Base-by-base conservation (phyloP, 2,113 vertebrate species). In the Fukomys damarensis region DNA sequence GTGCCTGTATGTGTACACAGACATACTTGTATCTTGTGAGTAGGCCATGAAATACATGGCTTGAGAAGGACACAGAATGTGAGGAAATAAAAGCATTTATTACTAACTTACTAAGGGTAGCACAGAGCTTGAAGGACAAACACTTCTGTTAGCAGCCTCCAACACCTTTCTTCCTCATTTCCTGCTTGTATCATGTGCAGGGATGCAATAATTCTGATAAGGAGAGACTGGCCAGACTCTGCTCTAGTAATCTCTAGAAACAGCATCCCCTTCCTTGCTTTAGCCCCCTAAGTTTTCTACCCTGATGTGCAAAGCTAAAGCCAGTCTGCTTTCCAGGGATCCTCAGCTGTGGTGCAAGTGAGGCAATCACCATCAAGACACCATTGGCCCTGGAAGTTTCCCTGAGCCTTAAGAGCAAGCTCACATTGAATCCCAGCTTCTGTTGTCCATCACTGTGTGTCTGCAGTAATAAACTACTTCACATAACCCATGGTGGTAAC, bases 321-420 rank as follows among this genome's bases (percentile, higher is more conserved):
- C 12, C 10, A 49, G 0, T 5, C 58, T 92, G 7, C 2, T 38
- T 41, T 49, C 14, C 2, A 30, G 32, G 3, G 1, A 20, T 5
- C 58, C 46, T 35, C n/a, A 80, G 49, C 46, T 68, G 19, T 1
- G 1, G 9, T 35, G 13, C 54, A 82, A 92, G 5, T 77, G 26
- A 10, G n/a, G 1, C 8, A 28, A 1, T 1, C 59, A 77, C 52
- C 49, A 5, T 20, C 13, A 35, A 54, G 41, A 49, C 30, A 68
- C 20, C 2, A n/a, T 16, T 7, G 17, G 28, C 5, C 65, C 12
- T 0, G 0, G 46, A 1, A 76, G 22, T 9, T 68, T 68, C 35
- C 7, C 16, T n/a, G 35, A n/a, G 2, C 66, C 6, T 56, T 61
- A 52, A 5, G 2, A 9, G 70, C 6, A 56, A 70, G 30, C n/a